Evolutionary conservation across 2,113 vertebrate species (phyloP).

Genomic region (Notothenia rossii): DNA sequence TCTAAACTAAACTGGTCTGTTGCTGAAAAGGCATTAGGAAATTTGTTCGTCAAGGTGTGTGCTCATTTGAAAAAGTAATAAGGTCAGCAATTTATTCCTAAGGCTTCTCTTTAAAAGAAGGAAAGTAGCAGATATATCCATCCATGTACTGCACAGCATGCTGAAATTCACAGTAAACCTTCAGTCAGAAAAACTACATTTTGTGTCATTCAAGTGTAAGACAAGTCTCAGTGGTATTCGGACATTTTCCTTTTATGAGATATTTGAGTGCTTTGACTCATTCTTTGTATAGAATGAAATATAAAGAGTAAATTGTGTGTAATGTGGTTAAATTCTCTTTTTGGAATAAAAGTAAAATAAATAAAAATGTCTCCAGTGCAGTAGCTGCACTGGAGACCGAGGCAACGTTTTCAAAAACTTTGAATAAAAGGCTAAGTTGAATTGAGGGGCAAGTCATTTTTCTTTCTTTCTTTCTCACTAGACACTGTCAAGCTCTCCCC

Average conservation of each 20-base stretch:
- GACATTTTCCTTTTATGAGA: constrained; percentile 44
- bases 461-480: constrained; percentile 13
- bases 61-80: constrained; percentile 47
- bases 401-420: constrained; percentile 51
- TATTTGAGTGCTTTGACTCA: constrained; percentile 63
- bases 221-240: constrained; percentile 60
- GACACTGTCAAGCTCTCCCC: constrained; percentile 44
- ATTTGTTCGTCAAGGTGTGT: constrained; percentile 51
- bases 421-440: constrained; percentile 52
- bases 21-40: constrained; percentile 52
- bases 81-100: constrained; percentile 60
- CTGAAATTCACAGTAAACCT: constrained; percentile 78
- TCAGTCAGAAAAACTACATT: constrained; percentile 65
- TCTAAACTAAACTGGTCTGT: constrained; percentile 37
- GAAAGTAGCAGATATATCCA: constrained; percentile 56
- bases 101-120: constrained; percentile 65
- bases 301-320: constrained; percentile 34
- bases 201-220: constrained; percentile 80
- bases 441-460: constrained; percentile 18
- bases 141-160: constrained; percentile 62
- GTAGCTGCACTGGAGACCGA: constrained; percentile 44
- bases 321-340: constrained; percentile 38
- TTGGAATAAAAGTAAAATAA: constrained; percentile 37
- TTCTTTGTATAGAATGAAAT: constrained; percentile 48
- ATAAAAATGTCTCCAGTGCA: constrained; percentile 43